phyloP scores from a whole-genome alignment of 2,797 vertebrate genomes.

The Tympanoctomys barrerae region DNA sequence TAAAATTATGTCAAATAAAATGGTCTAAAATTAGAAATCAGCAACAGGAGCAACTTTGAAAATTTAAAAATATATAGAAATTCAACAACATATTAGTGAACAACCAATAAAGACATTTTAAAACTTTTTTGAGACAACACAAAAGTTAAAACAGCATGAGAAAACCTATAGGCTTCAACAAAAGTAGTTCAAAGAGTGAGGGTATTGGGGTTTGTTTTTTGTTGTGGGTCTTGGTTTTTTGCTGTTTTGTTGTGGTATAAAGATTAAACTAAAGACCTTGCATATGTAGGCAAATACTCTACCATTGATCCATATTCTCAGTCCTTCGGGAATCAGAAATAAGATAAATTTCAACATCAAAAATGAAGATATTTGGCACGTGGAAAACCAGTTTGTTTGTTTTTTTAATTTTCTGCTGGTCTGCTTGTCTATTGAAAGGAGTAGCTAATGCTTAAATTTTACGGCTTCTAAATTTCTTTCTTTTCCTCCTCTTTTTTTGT shows the following conservation, averaged over 20 bases:
- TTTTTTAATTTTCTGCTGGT: too few relatives aligned
- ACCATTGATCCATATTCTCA: background rate
- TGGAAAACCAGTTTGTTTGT: too few relatives aligned
- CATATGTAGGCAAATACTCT: background rate
- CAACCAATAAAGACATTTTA: background rate
- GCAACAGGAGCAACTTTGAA: background rate
- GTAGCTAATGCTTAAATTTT: too few relatives aligned
- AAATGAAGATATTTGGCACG: background rate
- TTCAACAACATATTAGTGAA: background rate
- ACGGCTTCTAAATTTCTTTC: too few relatives aligned
- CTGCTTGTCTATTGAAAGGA: too few relatives aligned
- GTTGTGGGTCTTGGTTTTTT: background rate
- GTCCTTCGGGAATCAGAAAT: background rate
- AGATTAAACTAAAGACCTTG: background rate
- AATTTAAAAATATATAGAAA: background rate
- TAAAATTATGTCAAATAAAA: background rate
- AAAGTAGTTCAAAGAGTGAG: background rate
- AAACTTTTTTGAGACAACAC: background rate
- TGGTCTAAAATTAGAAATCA: background rate
- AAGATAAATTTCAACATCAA: background rate
- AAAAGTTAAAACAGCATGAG: background rate
- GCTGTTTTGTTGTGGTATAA: background rate
- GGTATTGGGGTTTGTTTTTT: background rate
- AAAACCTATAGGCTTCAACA: background rate
- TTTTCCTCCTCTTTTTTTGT: too few relatives aligned